These are phyloP conservation scores for Babylonia areolata DNA, from an alignment of 1,140 invertebrate species.

Conservation along the genomic window DNA sequence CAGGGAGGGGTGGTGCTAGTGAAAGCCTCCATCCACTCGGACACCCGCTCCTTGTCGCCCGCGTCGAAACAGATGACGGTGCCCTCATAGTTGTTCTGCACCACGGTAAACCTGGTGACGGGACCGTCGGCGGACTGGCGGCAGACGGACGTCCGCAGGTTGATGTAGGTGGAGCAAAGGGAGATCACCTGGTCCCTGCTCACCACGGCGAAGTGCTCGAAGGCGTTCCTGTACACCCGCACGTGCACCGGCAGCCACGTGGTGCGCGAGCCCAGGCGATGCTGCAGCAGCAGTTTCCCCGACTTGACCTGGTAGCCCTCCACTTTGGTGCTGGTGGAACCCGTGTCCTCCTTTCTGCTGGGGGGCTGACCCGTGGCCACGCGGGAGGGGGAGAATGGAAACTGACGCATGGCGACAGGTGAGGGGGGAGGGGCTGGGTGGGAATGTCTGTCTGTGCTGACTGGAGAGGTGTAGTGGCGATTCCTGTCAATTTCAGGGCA, in stretches of 20 bases:
- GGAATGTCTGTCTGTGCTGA: no score
- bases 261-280: not conserved
- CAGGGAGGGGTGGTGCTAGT: not conserved
- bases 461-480: no score
- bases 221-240: conserved; percentile 29
- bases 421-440: no score
- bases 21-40: conserved; percentile 32
- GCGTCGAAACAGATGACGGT: conserved; percentile 33
- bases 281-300: conserved; percentile 18
- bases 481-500: no score
- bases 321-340: no score
- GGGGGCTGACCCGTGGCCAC: no score
- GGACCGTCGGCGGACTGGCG: not conserved
- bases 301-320: conserved; percentile 23
- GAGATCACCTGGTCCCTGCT: conserved; percentile 24
- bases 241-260: conserved; percentile 27
- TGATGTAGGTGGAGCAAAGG: conserved; percentile 16
- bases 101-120: conserved; percentile 14
- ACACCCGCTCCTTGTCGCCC: not conserved
- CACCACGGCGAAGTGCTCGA: conserved; percentile 33
- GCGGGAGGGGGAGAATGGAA: no score
- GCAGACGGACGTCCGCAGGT: conserved; percentile 20
- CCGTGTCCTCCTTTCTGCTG: no score
- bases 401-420: no score
- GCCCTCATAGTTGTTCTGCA: conserved; percentile 36